Conservation (phyloP, 2,888 invertebrate species). For the Proisotoma minuta region DNA sequence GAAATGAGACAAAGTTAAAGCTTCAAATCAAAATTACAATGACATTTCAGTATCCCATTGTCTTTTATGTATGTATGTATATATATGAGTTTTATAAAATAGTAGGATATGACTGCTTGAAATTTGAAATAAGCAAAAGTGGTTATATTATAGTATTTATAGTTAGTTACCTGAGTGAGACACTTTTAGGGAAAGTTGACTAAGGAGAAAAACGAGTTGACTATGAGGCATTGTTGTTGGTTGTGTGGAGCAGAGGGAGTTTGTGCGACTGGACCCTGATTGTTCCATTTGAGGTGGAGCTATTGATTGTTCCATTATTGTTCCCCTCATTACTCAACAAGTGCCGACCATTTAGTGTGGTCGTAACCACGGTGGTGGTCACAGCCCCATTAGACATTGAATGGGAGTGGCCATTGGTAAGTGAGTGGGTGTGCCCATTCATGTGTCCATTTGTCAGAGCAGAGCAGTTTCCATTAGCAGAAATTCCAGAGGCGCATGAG, state of each 20-base stretch:
- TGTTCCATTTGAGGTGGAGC: slow-evolving; percentile 42
- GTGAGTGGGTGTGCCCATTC: slow-evolving; percentile 43
- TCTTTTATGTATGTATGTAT: too few relatives aligned
- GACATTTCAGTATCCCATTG: too few relatives aligned
- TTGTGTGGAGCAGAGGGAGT: slow-evolving; percentile 47
- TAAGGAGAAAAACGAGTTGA: slow-evolving; percentile 6
- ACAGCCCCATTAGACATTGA: slow-evolving; percentile 36
- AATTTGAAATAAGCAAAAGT: too few relatives aligned
- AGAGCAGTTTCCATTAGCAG: slow-evolving; percentile 45
- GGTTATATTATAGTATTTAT: too few relatives aligned
- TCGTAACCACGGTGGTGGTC: slow-evolving; percentile 8
- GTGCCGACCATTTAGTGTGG: slow-evolving; percentile 43
- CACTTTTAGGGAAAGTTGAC: slow-evolving; percentile 25
- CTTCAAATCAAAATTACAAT: too few relatives aligned
- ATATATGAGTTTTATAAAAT: too few relatives aligned
- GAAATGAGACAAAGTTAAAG: too few relatives aligned
- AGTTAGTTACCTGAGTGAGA: too few relatives aligned
- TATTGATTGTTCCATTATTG: slow-evolving; percentile 46
- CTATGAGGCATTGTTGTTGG: slow-evolving; percentile 34
- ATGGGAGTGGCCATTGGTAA: slow-evolving; percentile 43
- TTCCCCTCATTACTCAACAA: slow-evolving; percentile 44
- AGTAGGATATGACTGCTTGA: too few relatives aligned
- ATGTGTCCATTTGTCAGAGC: slow-evolving; percentile 45
- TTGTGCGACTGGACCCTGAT: slow-evolving; percentile 47
- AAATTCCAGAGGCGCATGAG: slow-evolving; percentile 45